Evolutionary conservation across 2,113 vertebrate genomes (phyloP), one percentile per base, ranked within the genome.

Genomic region (Acanthisitta chloris): DNA sequence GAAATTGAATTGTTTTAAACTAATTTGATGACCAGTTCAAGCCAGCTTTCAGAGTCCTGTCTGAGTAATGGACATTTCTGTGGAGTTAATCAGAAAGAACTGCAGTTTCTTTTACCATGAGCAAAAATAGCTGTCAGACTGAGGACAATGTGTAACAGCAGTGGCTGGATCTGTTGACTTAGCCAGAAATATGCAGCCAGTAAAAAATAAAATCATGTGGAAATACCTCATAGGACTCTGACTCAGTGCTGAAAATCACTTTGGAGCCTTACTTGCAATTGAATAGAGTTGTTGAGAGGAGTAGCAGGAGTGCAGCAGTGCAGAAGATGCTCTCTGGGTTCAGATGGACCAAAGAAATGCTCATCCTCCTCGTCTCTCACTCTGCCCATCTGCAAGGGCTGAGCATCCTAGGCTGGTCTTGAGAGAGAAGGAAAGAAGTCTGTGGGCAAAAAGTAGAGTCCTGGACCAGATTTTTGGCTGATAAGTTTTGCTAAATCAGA

Each of bases 131-230:
- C 76, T 82, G 64, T 74, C 38, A 74, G 65, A 38, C 64, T 33
- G 40, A 94, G 80, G 76, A 93, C 90, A 93, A 81, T 71, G n/a
- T 76, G 88, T 95, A 86, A 92, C 86, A 95, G 82, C 76, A 74
- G 38, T 93, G 88, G 93, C 88, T 90, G 64, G 40, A 17, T 90
- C 67, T 88, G 46, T 95, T 93, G 96, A 66, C 43, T 92, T 94
- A 93, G 51, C 40, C 59, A 90, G 72, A 95, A 93, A 86, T 64
- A 78, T 0, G 0, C 72, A 74, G 40, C 45, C 66, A 61, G 25
- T 17, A n/a, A 29, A 79, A 81, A 49, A 77, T 25, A 62, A 79
- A 57, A 70, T 65, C 17, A 36, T 66, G 20, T 92, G 79, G 67
- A 81, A 93, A 42, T 81, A 80, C n/a, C 36, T 94, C 81, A 76